These are phyloP conservation scores for Scaptomyza montana DNA, from an alignment of 1,140 invertebrate species.

Conservation along the genomic window DNA sequence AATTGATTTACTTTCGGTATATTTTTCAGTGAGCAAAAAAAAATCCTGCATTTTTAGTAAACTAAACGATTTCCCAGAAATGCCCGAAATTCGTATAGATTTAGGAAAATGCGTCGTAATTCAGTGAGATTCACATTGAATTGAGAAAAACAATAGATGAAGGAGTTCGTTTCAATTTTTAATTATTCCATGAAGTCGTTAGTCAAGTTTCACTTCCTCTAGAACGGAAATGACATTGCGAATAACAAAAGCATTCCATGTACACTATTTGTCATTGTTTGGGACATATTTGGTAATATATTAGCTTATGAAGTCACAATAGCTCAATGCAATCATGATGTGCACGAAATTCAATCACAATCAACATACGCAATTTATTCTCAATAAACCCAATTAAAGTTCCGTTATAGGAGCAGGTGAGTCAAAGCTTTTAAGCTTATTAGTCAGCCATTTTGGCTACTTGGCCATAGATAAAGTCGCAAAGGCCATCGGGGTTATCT, in stretches of 20 bases:
- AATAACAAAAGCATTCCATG: neutral
- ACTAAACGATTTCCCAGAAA: constrained; percentile 23
- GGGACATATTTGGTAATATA: neutral
- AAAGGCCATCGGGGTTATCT: constrained; percentile 2
- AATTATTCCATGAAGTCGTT: no score
- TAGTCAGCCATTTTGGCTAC: constrained; percentile 30
- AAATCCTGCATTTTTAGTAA: no score
- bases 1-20: neutral
- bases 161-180: no score
- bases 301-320: constrained; percentile 10
- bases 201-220: no score
- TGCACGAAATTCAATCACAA: neutral
- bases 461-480: neutral
- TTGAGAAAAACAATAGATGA: no score
- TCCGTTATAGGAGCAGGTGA: constrained; percentile 27
- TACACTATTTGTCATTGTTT: constrained; percentile 1
- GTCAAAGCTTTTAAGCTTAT: constrained; percentile 21
- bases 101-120: no score
- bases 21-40: neutral
- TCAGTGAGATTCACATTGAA: no score
- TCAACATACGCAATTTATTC: no score
- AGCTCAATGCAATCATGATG: constrained; percentile 2
- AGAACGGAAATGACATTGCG: neutral
- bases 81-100: neutral
- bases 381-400: constrained; percentile 20